A percentile compares a stretch with the other conserved stretches of the same genome.
Evolutionary conservation across 2,797 vertebrate species (phyloP).

Genomic region (Enteromius treurensis): DNA sequence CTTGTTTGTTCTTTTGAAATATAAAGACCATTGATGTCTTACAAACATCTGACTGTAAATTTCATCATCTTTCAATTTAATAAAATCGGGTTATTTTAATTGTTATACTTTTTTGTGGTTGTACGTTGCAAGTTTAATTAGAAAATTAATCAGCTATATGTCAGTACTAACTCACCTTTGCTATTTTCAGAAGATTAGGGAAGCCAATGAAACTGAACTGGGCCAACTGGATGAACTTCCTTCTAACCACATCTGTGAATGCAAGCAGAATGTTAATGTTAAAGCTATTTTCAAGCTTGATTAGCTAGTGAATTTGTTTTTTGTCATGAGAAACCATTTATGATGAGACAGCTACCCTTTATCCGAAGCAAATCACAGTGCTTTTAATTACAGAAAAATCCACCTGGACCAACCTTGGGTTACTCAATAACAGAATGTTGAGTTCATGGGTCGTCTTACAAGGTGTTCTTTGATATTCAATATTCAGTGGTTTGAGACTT

Average conservation of each 20-base stretch:
- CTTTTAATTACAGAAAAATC: neutral
- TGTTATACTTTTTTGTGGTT: neutral
- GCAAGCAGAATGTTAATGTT: neutral
- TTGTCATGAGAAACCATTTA: neutral
- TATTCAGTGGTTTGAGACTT: neutral
- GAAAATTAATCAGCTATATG: no score
- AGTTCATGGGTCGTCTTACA: neutral
- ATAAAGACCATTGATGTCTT: no score
- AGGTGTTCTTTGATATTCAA: neutral
- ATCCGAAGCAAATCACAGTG: neutral
- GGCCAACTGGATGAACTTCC: conserved; percentile 71
- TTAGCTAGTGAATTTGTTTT: neutral
- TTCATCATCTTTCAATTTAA: neutral
- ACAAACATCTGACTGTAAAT: no score
- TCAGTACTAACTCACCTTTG: conserved; percentile 74
- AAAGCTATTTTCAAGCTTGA: neutral
- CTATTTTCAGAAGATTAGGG: conserved; percentile 77
- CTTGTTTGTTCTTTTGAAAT: no score
- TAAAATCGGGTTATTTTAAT: neutral
- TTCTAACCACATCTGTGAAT: conserved; percentile 75
- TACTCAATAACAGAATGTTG: neutral
- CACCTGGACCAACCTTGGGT: neutral
- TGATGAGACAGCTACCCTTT: neutral
- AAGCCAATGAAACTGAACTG: conserved; percentile 77
- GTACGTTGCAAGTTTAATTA: no score